Evolutionary conservation across 1,140 invertebrate genomes (phyloP), one percentile per base, ranked within the genome.

Genomic region (Drosophila gunungcola): DNA sequence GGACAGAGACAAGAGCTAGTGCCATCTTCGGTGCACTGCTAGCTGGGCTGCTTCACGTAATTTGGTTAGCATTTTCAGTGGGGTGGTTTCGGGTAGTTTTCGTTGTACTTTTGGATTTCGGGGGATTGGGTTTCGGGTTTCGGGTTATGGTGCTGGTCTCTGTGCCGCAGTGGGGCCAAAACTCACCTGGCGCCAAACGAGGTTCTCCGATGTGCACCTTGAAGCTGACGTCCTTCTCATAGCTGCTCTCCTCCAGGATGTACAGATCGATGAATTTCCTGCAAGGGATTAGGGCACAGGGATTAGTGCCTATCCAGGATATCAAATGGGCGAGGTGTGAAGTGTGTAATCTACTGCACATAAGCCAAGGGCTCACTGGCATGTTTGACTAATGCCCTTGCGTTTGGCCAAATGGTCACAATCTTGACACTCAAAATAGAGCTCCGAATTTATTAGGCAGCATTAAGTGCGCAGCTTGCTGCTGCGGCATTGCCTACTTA

Each of bases 171-270:
- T 36, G 11, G 38, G 9, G n/a, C 34, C 60, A 53, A 42, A 13
- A 69, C 95, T 96, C 95, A 97, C 97, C 97, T 94, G 96, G 96
- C 80, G 97, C 94, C 80, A 97, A 94, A 86, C 95, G 95, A 6
- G 98, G 98, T 76, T 98, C 96, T 12, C 96, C 97, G 3, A 99
- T 93, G 92, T 98, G 96, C 1, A 99, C 95, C 91, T 96, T 98
- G 92, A 99, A 99, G 10, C 97, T 94, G 7, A 98, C 97, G 90
- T 98, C 97, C 93, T 99, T 99, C 92, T 99, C 98, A 91, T 99
- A 99, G 90, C 98, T 98, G 93, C 99, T 98, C 92, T 99, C 97
- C 93, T 99, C 98, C 61, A 98, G 95, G 70, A 99, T 98, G 27
- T 27, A 63, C 60, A 95, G 95, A 56, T 94, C 93, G 84, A 99